Percentiles rank a stretch among this genome's conserved stretches.
Conservation (phyloP, 2,888 invertebrate genomes). For the Helobdella robusta region DNA sequence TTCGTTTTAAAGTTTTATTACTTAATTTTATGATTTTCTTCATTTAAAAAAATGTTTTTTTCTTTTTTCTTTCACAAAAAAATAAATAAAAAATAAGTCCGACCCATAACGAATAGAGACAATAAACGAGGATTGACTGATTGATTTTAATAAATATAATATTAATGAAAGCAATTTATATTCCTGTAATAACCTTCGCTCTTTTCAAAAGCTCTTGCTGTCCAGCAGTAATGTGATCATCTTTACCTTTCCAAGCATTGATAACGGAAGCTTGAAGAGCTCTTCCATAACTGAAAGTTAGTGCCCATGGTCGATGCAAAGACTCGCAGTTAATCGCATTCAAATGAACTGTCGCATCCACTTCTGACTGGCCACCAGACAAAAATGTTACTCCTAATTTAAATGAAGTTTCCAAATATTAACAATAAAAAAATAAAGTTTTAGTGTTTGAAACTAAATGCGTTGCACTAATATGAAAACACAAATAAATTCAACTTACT, state of each 20-base stretch:
- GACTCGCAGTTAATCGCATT: conserved; percentile 84
- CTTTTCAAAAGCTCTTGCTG: conserved; percentile 82
- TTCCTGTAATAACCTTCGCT: too few species aligned
- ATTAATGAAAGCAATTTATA: conserved; percentile 49
- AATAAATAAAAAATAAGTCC: too few species aligned
- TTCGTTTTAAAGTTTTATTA: background rate
- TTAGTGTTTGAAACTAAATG: too few species aligned
- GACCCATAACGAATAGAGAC: too few species aligned
- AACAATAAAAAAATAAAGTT: too few species aligned
- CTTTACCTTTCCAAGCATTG: conserved; percentile 85
- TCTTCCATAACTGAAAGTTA: conserved; percentile 95
- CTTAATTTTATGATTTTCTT: background rate
- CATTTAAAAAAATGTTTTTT: background rate
- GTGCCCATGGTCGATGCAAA: conserved; percentile 81
- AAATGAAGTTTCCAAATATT: background rate
- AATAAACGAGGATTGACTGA: too few species aligned
- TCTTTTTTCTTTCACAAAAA: too few species aligned
- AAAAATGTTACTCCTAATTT: conserved; percentile 82
- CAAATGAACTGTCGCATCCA: conserved; percentile 88
- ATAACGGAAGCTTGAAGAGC: conserved; percentile 92
- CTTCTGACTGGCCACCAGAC: conserved; percentile 96
- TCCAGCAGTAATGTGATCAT: conserved; percentile 71
- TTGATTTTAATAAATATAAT: background rate
- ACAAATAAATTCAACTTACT: too few species aligned
- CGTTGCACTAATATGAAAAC: too few species aligned